Conservation (phyloP, 2,888 invertebrate genomes). For the Mechanitis messenoides region DNA sequence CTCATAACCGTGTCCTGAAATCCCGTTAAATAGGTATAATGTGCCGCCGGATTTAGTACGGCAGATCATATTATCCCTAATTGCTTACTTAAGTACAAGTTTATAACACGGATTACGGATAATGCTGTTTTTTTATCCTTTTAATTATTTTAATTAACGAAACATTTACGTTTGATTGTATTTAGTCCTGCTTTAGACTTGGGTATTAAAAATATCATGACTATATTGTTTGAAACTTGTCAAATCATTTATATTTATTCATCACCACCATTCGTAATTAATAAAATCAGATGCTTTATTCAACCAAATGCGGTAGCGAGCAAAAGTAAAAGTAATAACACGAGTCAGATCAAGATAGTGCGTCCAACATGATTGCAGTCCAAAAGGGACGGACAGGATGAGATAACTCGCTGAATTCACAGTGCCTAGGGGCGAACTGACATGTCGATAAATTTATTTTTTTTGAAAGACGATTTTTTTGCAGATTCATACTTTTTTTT, state of each 20-base stretch:
- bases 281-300: no score
- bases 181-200: background rate
- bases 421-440: conserved; percentile 28
- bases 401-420: conserved; percentile 42
- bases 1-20: conserved; percentile 65
- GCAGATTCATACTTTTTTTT: background rate
- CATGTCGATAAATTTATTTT: conserved; percentile 20
- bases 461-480: conserved; percentile 2
- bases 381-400: conserved; percentile 30
- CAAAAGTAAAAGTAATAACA: conserved; percentile 20
- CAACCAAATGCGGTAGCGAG: conserved; percentile 11
- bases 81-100: conserved; percentile 62
- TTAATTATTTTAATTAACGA: conserved; percentile 17
- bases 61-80: conserved; percentile 67
- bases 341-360: conserved; percentile 25
- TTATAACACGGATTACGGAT: conserved; percentile 48
- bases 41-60: conserved; percentile 60
- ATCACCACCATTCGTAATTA: background rate
- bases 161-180: conserved; percentile 10
- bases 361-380: conserved; percentile 30
- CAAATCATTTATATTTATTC: background rate
- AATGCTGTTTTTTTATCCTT: conserved; percentile 21
- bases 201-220: background rate
- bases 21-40: conserved; percentile 72
- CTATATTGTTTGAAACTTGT: background rate